Base-by-base conservation (phyloP, 2,797 vertebrate genomes). In the Lerista edwardsae region DNA sequence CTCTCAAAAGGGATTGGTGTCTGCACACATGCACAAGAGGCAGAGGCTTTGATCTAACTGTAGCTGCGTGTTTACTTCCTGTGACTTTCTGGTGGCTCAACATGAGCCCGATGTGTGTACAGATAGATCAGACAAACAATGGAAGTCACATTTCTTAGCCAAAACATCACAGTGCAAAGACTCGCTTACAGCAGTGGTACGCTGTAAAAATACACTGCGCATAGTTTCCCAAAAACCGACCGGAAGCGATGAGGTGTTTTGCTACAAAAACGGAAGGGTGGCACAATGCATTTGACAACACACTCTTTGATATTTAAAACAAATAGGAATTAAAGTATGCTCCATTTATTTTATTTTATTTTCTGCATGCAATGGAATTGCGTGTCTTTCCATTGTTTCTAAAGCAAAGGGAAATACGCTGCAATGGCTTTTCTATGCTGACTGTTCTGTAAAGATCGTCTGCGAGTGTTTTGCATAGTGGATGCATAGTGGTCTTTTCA, bases 1-100 rank as follows among this genome's bases (percentile, higher is more conserved):
- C 93, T 95, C 95, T 93, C 89, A 88, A 90, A 90, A 92, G 92
- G 85, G 90, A 87, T 94, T 91, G 89, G 92, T 93, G 91, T 91
- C 92, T 92, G 93, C 92, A 90, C 92, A 90, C 92, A 93, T 91
- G 91, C 87, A 85, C 90, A 92, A 86, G 81, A 84, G 90, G 75
- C 81, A 6, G 86, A 29, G 51, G 92, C 94, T 95, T 95, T 95
- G 92, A 94, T 95, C 90, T 93, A 72, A 85, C 89, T 87, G 91
- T 89, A 93, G 89, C 86, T 92, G 87, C 36, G 80, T 91, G 91
- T 93, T 93, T 90, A 93, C 87, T 91, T 90, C 91, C 93, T 87
- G 89, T 55, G 80, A 91, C 84, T 90, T 91, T 27, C 57, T n/a
- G 75, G 73, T 0, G 0, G 84, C 89, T 87, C 86, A 91, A 92